These are phyloP conservation scores for Arvicanthis niloticus DNA, from an alignment of 2,113 vertebrate genomes.

Conservation along the genomic window DNA sequence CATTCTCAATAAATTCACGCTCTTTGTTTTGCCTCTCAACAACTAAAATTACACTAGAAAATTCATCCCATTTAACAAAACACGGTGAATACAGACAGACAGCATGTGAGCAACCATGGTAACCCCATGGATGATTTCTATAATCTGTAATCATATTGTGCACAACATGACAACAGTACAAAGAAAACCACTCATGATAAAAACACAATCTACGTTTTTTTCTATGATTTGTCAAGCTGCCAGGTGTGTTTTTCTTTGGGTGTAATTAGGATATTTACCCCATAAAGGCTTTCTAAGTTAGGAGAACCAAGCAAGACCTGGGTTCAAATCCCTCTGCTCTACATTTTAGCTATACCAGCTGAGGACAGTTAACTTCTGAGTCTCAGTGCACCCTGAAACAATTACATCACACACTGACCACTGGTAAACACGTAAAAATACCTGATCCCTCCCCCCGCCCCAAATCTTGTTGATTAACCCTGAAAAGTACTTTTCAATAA, in stretches of 20 bases:
- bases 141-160: conserved; percentile 18
- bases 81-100: neutral
- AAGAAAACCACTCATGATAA: conserved; percentile 52
- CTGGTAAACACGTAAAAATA: conserved; percentile 23
- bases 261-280: conserved; percentile 10
- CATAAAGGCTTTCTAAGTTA: conserved; percentile 16
- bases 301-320: neutral
- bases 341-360: neutral
- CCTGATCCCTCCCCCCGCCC: neutral
- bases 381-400: neutral
- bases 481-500: conserved; percentile 38
- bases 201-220: conserved; percentile 28
- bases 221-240: conserved; percentile 16
- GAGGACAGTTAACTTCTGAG: conserved; percentile 35
- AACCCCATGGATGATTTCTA: neutral
- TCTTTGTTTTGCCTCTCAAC: conserved; percentile 78
- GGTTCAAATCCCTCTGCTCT: conserved; percentile 39
- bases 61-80: conserved; percentile 49
- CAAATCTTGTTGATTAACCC: conserved; percentile 8
- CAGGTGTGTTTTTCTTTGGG: conserved; percentile 29
- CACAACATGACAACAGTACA: conserved; percentile 33
- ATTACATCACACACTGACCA: neutral
- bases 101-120: conserved; percentile 10
- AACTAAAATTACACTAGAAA: conserved; percentile 61
- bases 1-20: conserved; percentile 69